A percentile compares a stretch with the other conserved stretches of the same genome.
These are phyloP conservation scores for Patella pellucida DNA, from an alignment of 2,888 invertebrate species.

Conservation along the genomic window DNA sequence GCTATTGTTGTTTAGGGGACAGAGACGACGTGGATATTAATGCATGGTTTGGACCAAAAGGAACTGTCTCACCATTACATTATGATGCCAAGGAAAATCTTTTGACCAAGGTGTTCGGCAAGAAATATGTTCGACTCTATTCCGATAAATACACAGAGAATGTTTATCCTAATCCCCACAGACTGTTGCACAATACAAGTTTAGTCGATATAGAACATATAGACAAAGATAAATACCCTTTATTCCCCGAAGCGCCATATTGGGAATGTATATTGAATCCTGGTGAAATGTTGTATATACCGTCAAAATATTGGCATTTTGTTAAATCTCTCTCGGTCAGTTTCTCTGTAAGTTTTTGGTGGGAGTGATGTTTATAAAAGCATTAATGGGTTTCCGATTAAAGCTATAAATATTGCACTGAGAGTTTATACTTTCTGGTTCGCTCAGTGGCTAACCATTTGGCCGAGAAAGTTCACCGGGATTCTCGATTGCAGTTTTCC, in stretches of 20 bases:
- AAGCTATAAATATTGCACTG: too few species aligned
- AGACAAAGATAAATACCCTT: conserved; percentile 81
- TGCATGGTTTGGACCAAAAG: conserved; percentile 96
- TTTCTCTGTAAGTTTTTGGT: conserved; percentile 99
- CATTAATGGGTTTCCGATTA: neutral
- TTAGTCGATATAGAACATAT: conserved; percentile 88
- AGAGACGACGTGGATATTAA: conserved; percentile 80
- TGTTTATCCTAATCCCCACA: conserved; percentile 84
- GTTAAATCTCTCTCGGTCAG: conserved; percentile 89
- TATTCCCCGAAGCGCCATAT: conserved; percentile 74
- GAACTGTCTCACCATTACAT: conserved; percentile 95
- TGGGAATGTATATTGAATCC: conserved; percentile 81
- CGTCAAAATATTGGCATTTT: conserved; percentile 97
- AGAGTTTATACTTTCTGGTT: too few species aligned
- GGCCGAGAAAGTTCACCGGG: too few species aligned
- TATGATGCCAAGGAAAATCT: conserved; percentile 94
- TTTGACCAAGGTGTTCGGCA: conserved; percentile 82
- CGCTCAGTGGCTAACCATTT: too few species aligned
- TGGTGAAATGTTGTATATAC: conserved; percentile 94
- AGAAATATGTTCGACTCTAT: conserved; percentile 89
- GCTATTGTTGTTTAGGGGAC: conserved; percentile 80
- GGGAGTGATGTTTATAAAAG: conserved; percentile 76
- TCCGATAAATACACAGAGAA: conserved; percentile 78
- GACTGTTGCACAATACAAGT: conserved; percentile 89
- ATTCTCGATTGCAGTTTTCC: too few species aligned